A percentile compares a stretch with the other conserved stretches of the same genome.
phyloP scores from a whole-genome alignment of 2,113 vertebrate genomes.

The Hydrochoerus hydrochaeris region DNA sequence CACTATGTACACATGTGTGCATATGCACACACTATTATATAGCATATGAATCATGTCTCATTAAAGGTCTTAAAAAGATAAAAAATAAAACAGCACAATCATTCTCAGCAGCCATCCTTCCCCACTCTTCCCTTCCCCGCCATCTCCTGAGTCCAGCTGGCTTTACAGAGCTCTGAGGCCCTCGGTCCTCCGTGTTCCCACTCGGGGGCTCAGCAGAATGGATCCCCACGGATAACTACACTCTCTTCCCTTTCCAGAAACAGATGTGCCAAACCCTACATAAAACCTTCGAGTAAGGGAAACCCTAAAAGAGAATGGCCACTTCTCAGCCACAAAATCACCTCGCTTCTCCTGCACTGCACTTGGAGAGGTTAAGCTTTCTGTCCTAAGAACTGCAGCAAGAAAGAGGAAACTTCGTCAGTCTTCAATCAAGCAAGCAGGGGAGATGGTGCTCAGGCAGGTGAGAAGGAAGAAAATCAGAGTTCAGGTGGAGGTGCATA shows the following conservation, averaged over 20 bases:
- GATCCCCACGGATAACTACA: background rate
- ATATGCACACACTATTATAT: background rate
- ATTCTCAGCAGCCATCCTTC: background rate
- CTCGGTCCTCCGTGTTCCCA: background rate
- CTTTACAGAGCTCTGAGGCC: background rate
- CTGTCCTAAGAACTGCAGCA: background rate
- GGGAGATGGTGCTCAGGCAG: no score
- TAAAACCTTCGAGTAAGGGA: background rate
- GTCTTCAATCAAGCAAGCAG: background rate
- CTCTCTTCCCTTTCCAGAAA: background rate
- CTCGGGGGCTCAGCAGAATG: background rate
- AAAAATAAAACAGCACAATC: background rate
- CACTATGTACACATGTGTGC: background rate
- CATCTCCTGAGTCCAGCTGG: background rate
- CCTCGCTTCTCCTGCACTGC: background rate
- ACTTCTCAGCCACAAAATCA: background rate
- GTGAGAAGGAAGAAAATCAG: background rate
- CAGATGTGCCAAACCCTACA: background rate
- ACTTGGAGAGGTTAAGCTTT: background rate
- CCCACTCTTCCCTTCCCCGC: rapidly evolving
- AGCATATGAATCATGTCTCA: background rate
- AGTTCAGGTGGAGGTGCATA: background rate
- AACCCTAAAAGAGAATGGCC: background rate
- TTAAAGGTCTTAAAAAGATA: background rate
- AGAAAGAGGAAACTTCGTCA: background rate